Evolutionary conservation across 1,140 invertebrate genomes (phyloP).

Genomic region (Cydia fagiglandana): DNA sequence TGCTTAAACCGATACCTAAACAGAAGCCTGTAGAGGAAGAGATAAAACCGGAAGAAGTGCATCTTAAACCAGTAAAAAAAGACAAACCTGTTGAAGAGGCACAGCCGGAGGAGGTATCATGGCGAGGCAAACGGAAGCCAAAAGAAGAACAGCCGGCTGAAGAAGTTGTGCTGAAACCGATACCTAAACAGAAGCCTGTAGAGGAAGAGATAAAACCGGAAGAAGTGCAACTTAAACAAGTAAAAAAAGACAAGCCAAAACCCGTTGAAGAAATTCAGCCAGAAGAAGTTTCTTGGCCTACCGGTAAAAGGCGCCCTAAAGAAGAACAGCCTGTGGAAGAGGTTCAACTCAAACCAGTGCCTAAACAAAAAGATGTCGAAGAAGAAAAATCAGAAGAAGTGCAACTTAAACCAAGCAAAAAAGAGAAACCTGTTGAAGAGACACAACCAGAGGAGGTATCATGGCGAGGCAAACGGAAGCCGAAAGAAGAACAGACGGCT

Average conservation of each 20-base stretch:
- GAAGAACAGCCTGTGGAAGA: slow-evolving; percentile 38
- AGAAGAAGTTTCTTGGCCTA: slow-evolving; percentile 16
- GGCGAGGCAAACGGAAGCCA: slow-evolving; percentile 15
- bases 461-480: slow-evolving; percentile 45
- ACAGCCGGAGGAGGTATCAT: slow-evolving; percentile 22
- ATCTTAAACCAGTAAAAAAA: slow-evolving; percentile 56
- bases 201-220: neutral
- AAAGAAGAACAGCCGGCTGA: slow-evolving; percentile 24
- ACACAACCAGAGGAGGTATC: slow-evolving; percentile 38
- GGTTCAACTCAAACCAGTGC: slow-evolving; percentile 38
- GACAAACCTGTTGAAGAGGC: slow-evolving; percentile 20
- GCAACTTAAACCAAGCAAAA: slow-evolving; percentile 39
- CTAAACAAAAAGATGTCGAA: slow-evolving; percentile 38
- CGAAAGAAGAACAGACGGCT: slow-evolving; percentile 42
- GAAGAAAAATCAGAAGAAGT: slow-evolving; percentile 42
- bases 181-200: slow-evolving; percentile 33
- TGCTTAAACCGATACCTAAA: slow-evolving; percentile 31
- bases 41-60: slow-evolving; percentile 59
- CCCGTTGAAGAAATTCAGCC: slow-evolving; percentile 3
- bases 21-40: slow-evolving; percentile 37
- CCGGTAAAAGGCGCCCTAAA: slow-evolving; percentile 30
- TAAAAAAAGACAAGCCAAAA: slow-evolving; percentile 16
- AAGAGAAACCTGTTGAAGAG: slow-evolving; percentile 38
- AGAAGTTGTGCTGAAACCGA: slow-evolving; percentile 29
- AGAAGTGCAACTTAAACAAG: slow-evolving; percentile 15